Evolutionary conservation across 1,140 invertebrate species (phyloP).

Genomic region (Gryllus bimaculatus): DNA sequence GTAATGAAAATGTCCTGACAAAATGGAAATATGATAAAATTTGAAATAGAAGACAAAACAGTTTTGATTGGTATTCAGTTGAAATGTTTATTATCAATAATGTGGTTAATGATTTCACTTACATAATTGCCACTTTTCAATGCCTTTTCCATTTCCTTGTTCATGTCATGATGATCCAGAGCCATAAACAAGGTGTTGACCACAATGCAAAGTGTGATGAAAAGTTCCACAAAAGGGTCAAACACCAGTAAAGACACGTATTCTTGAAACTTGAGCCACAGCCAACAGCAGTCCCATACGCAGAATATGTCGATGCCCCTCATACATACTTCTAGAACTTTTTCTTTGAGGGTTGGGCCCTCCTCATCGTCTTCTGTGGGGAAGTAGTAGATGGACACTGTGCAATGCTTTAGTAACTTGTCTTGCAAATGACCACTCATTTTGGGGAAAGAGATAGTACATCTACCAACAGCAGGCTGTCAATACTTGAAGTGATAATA

Average conservation of each 20-base stretch:
- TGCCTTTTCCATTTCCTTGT: constrained; percentile 71
- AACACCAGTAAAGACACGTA: constrained; percentile 86
- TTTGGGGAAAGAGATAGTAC: constrained; percentile 31
- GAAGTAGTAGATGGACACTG: constrained; percentile 90
- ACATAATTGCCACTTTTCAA: constrained; percentile 91
- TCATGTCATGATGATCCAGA: constrained; percentile 91
- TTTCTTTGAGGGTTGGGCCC: constrained; percentile 79
- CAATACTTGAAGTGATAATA: not conserved
- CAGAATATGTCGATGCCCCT: constrained; percentile 86
- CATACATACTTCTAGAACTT: constrained; percentile 58
- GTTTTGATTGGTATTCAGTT: too few relatives aligned
- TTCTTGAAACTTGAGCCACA: constrained; percentile 84
- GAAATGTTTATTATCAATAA: too few relatives aligned
- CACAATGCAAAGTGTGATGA: constrained; percentile 96
- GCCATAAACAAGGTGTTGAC: constrained; percentile 98
- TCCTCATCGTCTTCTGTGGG: constrained; percentile 85
- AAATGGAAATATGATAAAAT: too few relatives aligned
- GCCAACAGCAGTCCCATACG: constrained; percentile 92
- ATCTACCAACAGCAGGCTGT: constrained; percentile 2
- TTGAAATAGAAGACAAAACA: too few relatives aligned
- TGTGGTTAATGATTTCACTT: constrained; percentile 38
- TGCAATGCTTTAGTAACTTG: constrained; percentile 55
- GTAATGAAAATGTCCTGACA: too few relatives aligned
- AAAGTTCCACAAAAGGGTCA: constrained; percentile 95
- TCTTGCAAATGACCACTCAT: constrained; percentile 50